These are phyloP conservation scores for Aythya fuligula DNA, from an alignment of 2,797 vertebrate species.

Conservation along the genomic window DNA sequence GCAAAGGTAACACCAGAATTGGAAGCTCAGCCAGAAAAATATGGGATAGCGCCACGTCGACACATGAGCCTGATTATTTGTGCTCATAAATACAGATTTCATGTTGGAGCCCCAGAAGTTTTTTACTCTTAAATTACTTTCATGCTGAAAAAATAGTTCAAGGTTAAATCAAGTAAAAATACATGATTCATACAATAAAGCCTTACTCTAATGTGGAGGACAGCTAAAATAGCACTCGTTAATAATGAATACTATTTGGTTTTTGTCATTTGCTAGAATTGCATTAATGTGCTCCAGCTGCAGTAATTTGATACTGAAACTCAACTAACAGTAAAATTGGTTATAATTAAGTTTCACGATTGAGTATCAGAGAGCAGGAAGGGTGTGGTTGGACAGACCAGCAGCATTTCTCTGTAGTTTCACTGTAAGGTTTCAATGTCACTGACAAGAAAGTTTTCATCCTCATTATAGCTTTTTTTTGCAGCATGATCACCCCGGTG, in stretches of 20 bases:
- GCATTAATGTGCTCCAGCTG: neutral
- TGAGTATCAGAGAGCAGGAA: constrained; percentile 26
- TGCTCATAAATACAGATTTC: constrained; percentile 4
- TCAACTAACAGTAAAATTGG: neutral
- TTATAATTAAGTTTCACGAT: neutral
- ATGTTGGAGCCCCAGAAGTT: neutral
- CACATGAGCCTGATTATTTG: neutral
- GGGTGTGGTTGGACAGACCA: neutral
- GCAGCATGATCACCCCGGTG: neutral
- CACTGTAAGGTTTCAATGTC: neutral
- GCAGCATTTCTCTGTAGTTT: neutral
- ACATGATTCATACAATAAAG: neutral
- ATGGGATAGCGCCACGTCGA: neutral
- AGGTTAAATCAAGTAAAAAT: constrained; percentile 8
- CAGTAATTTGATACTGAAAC: neutral
- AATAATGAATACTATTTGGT: neutral
- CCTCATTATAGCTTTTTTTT: constrained; percentile 22
- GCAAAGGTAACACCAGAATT: neutral
- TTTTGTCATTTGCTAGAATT: neutral
- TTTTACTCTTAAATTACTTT: neutral
- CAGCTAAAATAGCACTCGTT: neutral
- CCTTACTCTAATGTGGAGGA: neutral
- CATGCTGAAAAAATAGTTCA: constrained; percentile 12
- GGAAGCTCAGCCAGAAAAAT: neutral
- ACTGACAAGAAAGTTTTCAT: constrained; percentile 16